A percentile compares a stretch with the other conserved stretches of the same genome.
phyloP scores from a whole-genome alignment of 2,797 vertebrate species.

The Pangasius larnaudii region DNA sequence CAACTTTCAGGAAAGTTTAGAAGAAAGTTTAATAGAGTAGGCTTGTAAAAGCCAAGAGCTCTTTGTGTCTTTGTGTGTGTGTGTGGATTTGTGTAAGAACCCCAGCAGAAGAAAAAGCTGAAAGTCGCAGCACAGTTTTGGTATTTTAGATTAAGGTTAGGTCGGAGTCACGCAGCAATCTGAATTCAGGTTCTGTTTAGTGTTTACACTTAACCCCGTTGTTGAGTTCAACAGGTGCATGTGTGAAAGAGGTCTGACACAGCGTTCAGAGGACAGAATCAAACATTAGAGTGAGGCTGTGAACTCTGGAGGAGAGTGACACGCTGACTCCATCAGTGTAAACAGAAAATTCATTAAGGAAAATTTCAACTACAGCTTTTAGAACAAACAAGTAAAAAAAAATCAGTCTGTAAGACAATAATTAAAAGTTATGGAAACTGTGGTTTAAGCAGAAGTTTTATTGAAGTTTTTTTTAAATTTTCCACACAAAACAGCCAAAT shows the following conservation, averaged over 20 bases:
- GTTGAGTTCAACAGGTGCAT: background rate
- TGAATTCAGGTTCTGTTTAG: background rate
- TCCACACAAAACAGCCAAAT: background rate
- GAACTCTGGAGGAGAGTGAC: background rate
- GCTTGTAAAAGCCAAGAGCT: background rate
- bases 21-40: background rate
- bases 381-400: background rate
- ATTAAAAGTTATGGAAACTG: background rate
- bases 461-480: too few relatives aligned
- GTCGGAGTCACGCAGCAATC: background rate
- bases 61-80: background rate
- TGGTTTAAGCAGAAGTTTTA: background rate
- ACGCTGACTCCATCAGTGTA: background rate
- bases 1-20: background rate
- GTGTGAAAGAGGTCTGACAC: background rate
- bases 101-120: too few relatives aligned
- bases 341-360: background rate
- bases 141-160: background rate
- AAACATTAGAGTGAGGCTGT: background rate
- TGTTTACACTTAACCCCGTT: background rate
- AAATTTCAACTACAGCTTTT: background rate
- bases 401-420: background rate
- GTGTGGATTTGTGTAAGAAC: too few relatives aligned
- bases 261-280: background rate
- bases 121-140: background rate